A percentile compares a stretch with the other conserved stretches of the same genome.
These are phyloP conservation scores for Harpegnathos saltator DNA, from an alignment of 1,140 invertebrate genomes.

Conservation along the genomic window DNA sequence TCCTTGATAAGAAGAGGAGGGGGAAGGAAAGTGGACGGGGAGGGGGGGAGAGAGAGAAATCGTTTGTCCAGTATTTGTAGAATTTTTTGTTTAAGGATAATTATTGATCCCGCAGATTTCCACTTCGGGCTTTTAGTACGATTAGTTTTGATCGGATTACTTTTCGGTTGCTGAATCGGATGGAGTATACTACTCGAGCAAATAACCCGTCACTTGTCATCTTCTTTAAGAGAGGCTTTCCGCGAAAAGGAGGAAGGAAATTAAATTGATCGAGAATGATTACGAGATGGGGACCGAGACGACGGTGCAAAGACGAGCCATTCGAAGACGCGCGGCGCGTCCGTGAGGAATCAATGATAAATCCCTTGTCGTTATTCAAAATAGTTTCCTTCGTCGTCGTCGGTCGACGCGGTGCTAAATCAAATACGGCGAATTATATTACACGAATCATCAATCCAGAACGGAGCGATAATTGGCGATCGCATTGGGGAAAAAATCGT, in stretches of 20 bases:
- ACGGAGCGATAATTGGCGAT: neutral
- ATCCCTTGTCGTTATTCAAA: conserved; percentile 36
- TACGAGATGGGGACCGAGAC: neutral
- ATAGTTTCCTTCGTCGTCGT: neutral
- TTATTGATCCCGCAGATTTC: conserved; percentile 6
- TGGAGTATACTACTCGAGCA: conserved; percentile 33
- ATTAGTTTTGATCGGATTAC: conserved; percentile 45
- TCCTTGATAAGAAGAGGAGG: too few species aligned
- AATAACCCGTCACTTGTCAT: conserved; percentile 67
- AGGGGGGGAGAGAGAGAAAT: neutral
- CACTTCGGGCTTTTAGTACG: conserved; percentile 4
- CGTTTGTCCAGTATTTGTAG: neutral
- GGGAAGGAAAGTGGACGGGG: too few species aligned
- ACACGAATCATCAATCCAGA: neutral
- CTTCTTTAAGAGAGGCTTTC: conserved; percentile 52
- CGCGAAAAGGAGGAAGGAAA: conserved; percentile 51
- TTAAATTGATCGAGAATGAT: conserved; percentile 52
- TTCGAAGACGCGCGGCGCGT: conserved; percentile 41
- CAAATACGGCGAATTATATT: neutral
- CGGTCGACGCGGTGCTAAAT: neutral
- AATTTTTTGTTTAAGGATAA: neutral
- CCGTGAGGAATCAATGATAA: conserved; percentile 46
- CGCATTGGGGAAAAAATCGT: neutral
- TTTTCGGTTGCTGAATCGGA: conserved; percentile 24
- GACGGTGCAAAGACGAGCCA: neutral